Percentiles rank a stretch among this genome's conserved stretches.
Conservation (phyloP, 2,888 invertebrate genomes). For the Eupithecia vulgata region DNA sequence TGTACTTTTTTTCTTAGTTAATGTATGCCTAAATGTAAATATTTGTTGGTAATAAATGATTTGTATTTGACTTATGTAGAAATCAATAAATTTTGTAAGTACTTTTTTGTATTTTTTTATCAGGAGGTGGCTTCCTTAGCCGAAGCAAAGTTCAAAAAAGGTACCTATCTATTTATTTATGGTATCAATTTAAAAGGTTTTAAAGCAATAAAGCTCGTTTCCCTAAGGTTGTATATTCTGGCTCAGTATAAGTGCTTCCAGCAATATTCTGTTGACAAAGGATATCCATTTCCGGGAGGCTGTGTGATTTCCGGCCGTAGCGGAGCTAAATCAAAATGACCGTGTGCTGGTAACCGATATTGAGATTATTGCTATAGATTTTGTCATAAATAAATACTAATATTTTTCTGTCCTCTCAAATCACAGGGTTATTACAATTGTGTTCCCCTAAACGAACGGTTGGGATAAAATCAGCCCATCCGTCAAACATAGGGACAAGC, state of each 20-base stretch:
- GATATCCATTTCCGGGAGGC: slow-evolving; percentile 40
- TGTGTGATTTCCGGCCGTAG: slow-evolving; percentile 37
- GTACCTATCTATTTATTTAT: not conserved
- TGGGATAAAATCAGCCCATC: not conserved
- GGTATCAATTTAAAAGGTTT: slow-evolving; percentile 5
- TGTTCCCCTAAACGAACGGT: not conserved
- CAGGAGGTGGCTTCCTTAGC: too few species aligned
- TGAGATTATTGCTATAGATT: not conserved
- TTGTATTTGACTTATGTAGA: too few species aligned
- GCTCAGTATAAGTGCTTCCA: slow-evolving; percentile 14
- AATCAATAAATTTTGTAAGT: too few species aligned
- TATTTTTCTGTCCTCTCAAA: not conserved
- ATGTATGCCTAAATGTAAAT: too few species aligned
- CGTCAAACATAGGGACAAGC: too few species aligned
- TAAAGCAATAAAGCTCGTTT: not conserved
- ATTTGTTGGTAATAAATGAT: too few species aligned
- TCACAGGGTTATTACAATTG: not conserved
- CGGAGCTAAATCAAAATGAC: slow-evolving; percentile 32
- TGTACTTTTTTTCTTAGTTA: too few species aligned
- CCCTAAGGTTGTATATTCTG: not conserved
- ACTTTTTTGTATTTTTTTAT: too few species aligned
- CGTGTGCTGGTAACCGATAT: slow-evolving; percentile 20
- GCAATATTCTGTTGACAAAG: slow-evolving; percentile 31
- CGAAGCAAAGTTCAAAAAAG: too few species aligned
- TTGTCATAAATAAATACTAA: not conserved